Percentiles rank a stretch among this genome's conserved stretches.
phyloP scores from a whole-genome alignment of 2,888 invertebrate genomes.

The Ennomos fuscantarius region DNA sequence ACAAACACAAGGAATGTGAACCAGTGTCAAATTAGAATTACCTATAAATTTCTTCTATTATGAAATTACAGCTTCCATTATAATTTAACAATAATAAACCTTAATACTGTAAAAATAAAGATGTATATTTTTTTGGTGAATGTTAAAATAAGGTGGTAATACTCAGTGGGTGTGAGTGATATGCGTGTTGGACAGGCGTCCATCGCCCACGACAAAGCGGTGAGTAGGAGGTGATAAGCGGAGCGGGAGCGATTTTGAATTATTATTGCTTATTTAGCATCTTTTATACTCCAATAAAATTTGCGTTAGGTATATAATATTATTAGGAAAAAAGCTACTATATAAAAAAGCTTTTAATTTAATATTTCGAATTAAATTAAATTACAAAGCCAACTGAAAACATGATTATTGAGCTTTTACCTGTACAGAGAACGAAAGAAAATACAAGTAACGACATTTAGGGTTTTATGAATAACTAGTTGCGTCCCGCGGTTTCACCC shows the following conservation, averaged over 20 bases:
- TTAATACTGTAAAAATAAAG: conserved; percentile 14
- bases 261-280: too few species aligned
- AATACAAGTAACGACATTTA: too few species aligned
- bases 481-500: too few species aligned
- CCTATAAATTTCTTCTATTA: conserved; percentile 29
- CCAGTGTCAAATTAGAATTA: conserved; percentile 20
- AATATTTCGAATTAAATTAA: too few species aligned
- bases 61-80: background rate
- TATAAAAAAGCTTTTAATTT: too few species aligned
- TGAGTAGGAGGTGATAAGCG: conserved; percentile 8
- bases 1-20: conserved; percentile 21
- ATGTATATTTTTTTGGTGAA: conserved; percentile 7
- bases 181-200: conserved; percentile 49
- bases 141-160: conserved; percentile 29
- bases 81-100: conserved; percentile 18
- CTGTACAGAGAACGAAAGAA: too few species aligned
- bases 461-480: too few species aligned
- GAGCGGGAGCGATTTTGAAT: conserved; percentile 9
- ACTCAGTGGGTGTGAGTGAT: conserved; percentile 53
- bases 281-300: too few species aligned
- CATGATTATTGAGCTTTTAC: too few species aligned
- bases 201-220: conserved; percentile 42
- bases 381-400: too few species aligned
- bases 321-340: too few species aligned
- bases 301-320: too few species aligned